These are phyloP conservation scores for Lottia scabra DNA, from an alignment of 2,888 invertebrate genomes.

Conservation along the genomic window DNA sequence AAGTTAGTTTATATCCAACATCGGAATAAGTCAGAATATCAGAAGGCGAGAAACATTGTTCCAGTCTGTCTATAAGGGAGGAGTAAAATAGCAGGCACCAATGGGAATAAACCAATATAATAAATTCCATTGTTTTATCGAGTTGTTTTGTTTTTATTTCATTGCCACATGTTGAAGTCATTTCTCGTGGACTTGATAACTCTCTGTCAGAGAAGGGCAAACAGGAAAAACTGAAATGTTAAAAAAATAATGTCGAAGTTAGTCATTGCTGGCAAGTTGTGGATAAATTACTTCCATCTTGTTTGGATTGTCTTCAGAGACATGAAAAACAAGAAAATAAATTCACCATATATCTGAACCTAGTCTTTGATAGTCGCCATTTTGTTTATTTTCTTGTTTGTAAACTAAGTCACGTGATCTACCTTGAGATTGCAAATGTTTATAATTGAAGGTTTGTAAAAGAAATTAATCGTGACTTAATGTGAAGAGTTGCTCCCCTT, in stretches of 20 bases:
- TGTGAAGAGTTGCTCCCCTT: too few species aligned
- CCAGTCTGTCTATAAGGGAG: neutral
- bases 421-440: neutral
- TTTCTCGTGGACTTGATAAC: neutral
- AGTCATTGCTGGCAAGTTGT: neutral
- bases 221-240: conserved; percentile 4
- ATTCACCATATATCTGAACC: neutral
- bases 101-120: neutral
- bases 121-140: neutral
- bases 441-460: neutral
- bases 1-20: too few species aligned
- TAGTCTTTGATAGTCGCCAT: neutral
- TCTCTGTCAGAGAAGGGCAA: conserved; percentile 3
- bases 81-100: neutral
- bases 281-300: neutral
- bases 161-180: neutral
- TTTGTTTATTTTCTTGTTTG: conserved; percentile 5
- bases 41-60: too few species aligned
- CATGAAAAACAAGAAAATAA: neutral
- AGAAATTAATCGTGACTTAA: neutral
- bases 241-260: conserved; percentile 7
- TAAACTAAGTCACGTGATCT: neutral
- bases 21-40: too few species aligned
- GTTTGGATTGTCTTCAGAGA: neutral
- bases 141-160: neutral